Evolutionary conservation across 1,140 invertebrate genomes (phyloP), one percentile per base, ranked within the genome.

Genomic region (Dendroctonus ponderosae): DNA sequence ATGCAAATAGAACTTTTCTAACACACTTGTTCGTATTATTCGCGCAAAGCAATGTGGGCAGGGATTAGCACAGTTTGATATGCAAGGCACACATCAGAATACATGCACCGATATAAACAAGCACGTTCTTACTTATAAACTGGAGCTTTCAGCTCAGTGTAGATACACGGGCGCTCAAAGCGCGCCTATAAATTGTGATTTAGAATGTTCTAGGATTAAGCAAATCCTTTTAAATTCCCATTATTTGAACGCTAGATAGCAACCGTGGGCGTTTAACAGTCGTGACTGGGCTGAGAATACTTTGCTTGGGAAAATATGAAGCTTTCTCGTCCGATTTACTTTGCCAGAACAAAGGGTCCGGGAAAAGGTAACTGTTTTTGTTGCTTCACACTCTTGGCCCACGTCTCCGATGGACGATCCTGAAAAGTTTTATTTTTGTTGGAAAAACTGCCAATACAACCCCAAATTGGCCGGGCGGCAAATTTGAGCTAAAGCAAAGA

Each of bases 171-270:
- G 6, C n/a, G 50, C 38, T 9, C n/a, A 9, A 52, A 9, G 37
- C 50, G 14, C 38, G 14, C 14, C n/a, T 12, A 26, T 26, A 52
- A 52, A 52, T 52, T 26, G n/a, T 52, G 50, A 52, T 52, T 52
- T 52, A 52, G 50, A 26, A 52, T 26, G 14, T 26, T 52, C 50
- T 26, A 52, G 15, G 50, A 52, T 52, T 52, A 52, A 52, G 15
- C 38, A 52, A 52, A 52, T 52, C 50, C 50, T 52, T 52, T 26
- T 26, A 26, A 26, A 6, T 52, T 12, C 38, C 9, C 44, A 46
- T 46, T 52, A 26, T 52, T 14, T 26, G n/a, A 26, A 26, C n/a
- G 50, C 50, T 46, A 9, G 9, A 12, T 46, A 46, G n/a, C 50
- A 52, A 52, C 9, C 38, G 37, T 26, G 8, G 46, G 5, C 12